Evolutionary conservation across 2,888 invertebrate species (phyloP), one percentile per base, ranked within the genome.

Genomic region (Rotaria sp.): DNA sequence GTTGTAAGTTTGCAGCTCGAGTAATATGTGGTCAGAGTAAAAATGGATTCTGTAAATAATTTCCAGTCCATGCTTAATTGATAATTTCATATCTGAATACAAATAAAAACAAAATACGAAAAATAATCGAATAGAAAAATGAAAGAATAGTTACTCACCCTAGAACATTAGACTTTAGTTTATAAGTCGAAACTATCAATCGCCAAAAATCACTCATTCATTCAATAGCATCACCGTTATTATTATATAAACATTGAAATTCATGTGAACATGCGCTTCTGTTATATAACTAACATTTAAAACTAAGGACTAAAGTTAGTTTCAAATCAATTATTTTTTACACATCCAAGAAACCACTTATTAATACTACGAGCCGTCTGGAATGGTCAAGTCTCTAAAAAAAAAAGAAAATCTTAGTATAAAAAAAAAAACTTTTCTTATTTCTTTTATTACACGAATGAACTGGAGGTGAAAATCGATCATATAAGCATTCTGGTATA

Each of bases 11-110:
- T 90, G 15, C 59, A 15, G 84, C 84, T 18, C 89, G 89, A n/a
- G 89, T 89, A 21, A 87, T 80, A 59, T 89, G 89, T 15, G 89
- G 89, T 21, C 89, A 84, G 18, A 90, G 85, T 26, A 88, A 87
- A 1, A 67, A 24, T 15, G 89, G 89, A 85, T 88, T 84, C 1
- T 85, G 41, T 84, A 87, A 89, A 52, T 89, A 87, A 85, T 89
- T 88, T 24, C 89, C 89, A 41, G 88, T 88, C 89, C 89, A 89
- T 55, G 89, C 89, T 86, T 89, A 89, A 85, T 89, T 89, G 50
- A 89, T 88, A 41, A 89, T 85, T 85, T 89, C 89, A 86, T 90
- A 50, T 50, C 50, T 50, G 18, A 50, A 50, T 50, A 15, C 50
- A 50, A 18, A 18, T 3, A 50, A 2, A 50, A 50, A 50, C 10